phyloP scores from a whole-genome alignment of 2,888 invertebrate genomes.

The Chalcis sispes region DNA sequence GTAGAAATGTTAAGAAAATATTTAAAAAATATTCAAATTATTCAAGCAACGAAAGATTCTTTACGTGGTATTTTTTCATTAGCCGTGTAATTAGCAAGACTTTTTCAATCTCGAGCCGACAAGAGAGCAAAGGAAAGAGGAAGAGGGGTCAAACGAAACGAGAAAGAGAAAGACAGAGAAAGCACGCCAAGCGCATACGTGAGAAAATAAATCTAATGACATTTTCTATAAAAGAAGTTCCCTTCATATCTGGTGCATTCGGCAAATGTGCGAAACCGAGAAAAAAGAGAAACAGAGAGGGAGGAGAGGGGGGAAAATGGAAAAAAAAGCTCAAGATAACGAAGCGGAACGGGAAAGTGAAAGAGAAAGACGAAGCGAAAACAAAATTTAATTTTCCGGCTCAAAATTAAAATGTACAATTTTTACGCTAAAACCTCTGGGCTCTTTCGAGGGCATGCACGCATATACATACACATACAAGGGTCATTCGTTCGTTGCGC shows the following conservation, averaged over 20 bases:
- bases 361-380: background rate
- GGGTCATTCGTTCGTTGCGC: background rate
- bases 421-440: constrained; percentile 32
- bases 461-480: too few relatives aligned
- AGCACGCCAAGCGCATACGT: too few relatives aligned
- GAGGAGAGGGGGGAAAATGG: background rate
- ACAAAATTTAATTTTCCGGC: constrained; percentile 46
- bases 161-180: too few relatives aligned
- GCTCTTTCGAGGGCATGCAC: background rate
- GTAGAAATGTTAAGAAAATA: too few relatives aligned
- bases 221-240: constrained; percentile 10
- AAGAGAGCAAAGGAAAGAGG: too few relatives aligned
- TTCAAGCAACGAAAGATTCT: background rate
- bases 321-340: background rate
- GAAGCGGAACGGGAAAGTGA: too few relatives aligned
- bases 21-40: background rate
- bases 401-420: constrained; percentile 52
- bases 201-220: constrained; percentile 2
- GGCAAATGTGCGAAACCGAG: background rate
- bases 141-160: too few relatives aligned
- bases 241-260: background rate
- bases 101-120: constrained; percentile 33
- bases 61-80: background rate
- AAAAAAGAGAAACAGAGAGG: background rate
- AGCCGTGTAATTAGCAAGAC: constrained; percentile 19